Conservation (phyloP, 2,113 vertebrate genomes). For the Podarcis cretensis region DNA sequence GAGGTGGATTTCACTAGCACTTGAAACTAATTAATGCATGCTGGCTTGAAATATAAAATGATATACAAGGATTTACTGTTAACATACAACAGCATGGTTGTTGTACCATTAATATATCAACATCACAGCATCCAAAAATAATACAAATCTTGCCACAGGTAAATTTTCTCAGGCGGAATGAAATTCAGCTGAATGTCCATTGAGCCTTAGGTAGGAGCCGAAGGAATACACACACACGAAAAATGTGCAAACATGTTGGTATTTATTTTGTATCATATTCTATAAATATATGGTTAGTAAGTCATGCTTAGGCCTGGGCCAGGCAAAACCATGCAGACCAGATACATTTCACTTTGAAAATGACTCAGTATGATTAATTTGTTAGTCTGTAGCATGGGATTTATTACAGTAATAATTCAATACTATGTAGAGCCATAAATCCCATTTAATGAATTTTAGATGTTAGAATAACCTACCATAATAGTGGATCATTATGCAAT, state of each 20-base stretch:
- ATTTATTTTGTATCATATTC: neutral
- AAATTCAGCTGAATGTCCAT: slow-evolving; percentile 30
- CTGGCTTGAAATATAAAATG: slow-evolving; percentile 43
- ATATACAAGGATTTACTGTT: no score
- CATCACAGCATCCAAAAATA: slow-evolving; percentile 31
- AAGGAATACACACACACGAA: neutral
- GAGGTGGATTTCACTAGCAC: slow-evolving; percentile 44
- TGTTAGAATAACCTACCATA: neutral
- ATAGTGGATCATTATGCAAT: neutral
- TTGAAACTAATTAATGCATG: slow-evolving; percentile 54
- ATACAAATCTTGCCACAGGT: slow-evolving; percentile 30
- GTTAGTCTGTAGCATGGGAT: neutral
- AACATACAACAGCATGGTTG: slow-evolving; percentile 20
- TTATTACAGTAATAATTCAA: neutral
- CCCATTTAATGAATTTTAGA: neutral
- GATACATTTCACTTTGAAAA: neutral
- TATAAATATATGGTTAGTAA: neutral
- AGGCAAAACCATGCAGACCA: neutral
- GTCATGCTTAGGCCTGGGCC: neutral
- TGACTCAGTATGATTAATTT: neutral
- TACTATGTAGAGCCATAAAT: neutral
- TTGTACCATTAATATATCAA: slow-evolving; percentile 25
- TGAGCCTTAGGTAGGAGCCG: slow-evolving; percentile 51
- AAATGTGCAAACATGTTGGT: neutral
- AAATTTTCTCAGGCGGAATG: slow-evolving; percentile 18